phyloP scores from a whole-genome alignment of 2,797 vertebrate species.

The Molossus alvarezi region DNA sequence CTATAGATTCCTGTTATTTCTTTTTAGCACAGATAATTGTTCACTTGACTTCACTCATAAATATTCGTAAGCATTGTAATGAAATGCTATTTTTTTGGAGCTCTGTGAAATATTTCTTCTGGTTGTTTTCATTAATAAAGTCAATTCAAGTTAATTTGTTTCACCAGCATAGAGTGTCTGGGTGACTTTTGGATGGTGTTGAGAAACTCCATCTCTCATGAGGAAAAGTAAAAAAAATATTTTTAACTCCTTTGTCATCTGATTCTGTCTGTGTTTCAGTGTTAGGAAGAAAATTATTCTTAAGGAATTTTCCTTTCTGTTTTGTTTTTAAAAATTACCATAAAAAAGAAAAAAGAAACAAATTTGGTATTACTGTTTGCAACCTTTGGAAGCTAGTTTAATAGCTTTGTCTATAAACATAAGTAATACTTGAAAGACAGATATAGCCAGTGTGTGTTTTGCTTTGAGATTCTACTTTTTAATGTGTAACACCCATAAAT shows the following conservation, averaged over 20 bases:
- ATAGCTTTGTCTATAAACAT: background rate
- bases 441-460: slow-evolving; percentile 8
- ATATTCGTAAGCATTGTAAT: slow-evolving; percentile 59
- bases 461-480: slow-evolving; percentile 37
- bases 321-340: slow-evolving; percentile 45
- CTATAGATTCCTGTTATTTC: background rate
- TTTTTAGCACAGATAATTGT: slow-evolving; percentile 58
- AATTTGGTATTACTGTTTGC: slow-evolving; percentile 14
- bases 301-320: background rate
- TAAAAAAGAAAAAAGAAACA: slow-evolving; percentile 38
- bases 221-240: background rate
- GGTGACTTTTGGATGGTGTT: background rate
- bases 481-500: slow-evolving; percentile 13
- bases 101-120: background rate
- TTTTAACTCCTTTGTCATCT: background rate
- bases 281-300: background rate
- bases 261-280: background rate
- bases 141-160: slow-evolving; percentile 46
- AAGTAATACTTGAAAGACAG: slow-evolving; percentile 52
- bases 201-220: background rate
- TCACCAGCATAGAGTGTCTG: background rate
- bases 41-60: slow-evolving; percentile 64
- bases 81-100: slow-evolving; percentile 31
- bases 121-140: slow-evolving; percentile 26
- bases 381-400: slow-evolving; percentile 20